These are phyloP conservation scores for Falcaria lacertinaria DNA, from an alignment of 2,888 invertebrate genomes.

Conservation along the genomic window DNA sequence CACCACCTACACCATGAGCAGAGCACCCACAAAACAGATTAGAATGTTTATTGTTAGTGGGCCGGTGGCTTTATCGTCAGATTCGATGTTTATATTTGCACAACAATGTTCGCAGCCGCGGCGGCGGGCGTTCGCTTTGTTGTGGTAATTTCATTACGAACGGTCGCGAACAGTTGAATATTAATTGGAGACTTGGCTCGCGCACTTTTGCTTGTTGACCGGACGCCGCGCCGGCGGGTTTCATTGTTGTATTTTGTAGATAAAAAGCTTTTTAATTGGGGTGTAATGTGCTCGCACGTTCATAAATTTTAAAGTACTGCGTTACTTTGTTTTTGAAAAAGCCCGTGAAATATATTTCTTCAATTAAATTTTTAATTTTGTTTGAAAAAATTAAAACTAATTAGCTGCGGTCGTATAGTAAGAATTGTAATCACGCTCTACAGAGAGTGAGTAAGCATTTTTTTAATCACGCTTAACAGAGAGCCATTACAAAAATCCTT, in stretches of 20 bases:
- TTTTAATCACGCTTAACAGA: too few species aligned
- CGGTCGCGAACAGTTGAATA: conserved; percentile 60
- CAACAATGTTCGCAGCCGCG: conserved; percentile 50
- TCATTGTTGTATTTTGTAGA: not conserved
- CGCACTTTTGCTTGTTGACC: conserved; percentile 43
- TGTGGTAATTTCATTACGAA: conserved; percentile 73
- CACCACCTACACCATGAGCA: conserved; percentile 17
- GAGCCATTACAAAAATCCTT: too few species aligned
- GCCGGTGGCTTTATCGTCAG: conserved; percentile 43
- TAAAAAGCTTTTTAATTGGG: not conserved
- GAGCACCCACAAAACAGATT: conserved; percentile 22
- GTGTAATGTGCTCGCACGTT: not conserved
- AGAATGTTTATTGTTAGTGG: conserved; percentile 29
- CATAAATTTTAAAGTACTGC: not conserved
- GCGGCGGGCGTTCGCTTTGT: conserved; percentile 53
- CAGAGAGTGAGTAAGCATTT: too few species aligned
- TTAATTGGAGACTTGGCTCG: conserved; percentile 50
- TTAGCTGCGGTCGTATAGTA: too few species aligned
- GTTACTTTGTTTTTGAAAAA: not conserved
- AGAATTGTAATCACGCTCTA: too few species aligned
- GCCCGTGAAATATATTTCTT: too few species aligned
- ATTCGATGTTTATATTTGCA: conserved; percentile 73
- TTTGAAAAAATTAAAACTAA: too few species aligned
- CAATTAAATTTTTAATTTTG: too few species aligned
- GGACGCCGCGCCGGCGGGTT: not conserved